phyloP scores from a whole-genome alignment of 2,888 invertebrate genomes.

The Scaptomyza polygonia region DNA sequence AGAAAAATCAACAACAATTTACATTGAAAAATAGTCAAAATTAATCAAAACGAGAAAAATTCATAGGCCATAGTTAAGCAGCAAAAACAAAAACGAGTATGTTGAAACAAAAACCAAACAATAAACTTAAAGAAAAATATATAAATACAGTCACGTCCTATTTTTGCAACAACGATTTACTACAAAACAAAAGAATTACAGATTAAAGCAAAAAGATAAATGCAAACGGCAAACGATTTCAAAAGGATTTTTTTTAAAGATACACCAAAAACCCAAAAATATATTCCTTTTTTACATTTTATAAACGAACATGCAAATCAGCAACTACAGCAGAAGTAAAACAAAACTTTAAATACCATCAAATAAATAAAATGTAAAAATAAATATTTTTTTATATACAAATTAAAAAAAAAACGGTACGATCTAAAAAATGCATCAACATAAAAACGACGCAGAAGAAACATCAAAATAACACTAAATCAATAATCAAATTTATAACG shows the following conservation, averaged over 20 bases:
- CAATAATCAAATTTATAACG: slow-evolving; percentile 58
- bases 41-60: slow-evolving; percentile 66
- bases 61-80: slow-evolving; percentile 65
- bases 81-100: slow-evolving; percentile 45
- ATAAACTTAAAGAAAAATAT: slow-evolving; percentile 33
- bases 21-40: slow-evolving; percentile 64
- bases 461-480: slow-evolving; percentile 48
- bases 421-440: slow-evolving; percentile 38
- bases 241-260: slow-evolving; percentile 53
- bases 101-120: slow-evolving; percentile 31
- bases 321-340: slow-evolving; percentile 51
- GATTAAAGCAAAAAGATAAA: slow-evolving; percentile 36
- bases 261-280: slow-evolving; percentile 39
- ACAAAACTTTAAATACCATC: slow-evolving; percentile 27
- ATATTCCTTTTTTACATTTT: slow-evolving; percentile 81
- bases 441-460: slow-evolving; percentile 29
- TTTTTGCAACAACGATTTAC: slow-evolving; percentile 85
- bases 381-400: slow-evolving; percentile 74
- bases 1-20: slow-evolving; percentile 46
- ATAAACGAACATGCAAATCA: slow-evolving; percentile 54
- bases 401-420: slow-evolving; percentile 46
- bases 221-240: slow-evolving; percentile 43
- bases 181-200: slow-evolving; percentile 56
- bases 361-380: slow-evolving; percentile 41
- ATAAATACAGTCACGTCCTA: slow-evolving; percentile 84